Evolutionary conservation across 2,797 vertebrate genomes (phyloP).

Genomic region (Premnoplex brunnescens): DNA sequence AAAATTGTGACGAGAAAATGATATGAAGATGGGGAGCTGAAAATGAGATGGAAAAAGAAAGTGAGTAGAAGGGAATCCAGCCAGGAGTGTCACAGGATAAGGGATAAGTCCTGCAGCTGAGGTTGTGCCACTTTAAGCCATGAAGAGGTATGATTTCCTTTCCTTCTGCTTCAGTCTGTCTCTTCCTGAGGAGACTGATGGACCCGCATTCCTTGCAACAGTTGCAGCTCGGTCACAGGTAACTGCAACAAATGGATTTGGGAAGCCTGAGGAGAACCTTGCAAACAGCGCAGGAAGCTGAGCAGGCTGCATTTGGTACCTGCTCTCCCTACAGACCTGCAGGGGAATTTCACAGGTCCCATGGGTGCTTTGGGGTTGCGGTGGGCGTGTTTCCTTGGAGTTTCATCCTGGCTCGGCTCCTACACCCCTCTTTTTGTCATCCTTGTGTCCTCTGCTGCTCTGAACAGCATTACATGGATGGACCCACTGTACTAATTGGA

Average conservation of each 20-base stretch:
- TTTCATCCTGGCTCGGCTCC: neutral
- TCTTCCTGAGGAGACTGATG: neutral
- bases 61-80: neutral
- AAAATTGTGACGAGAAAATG: neutral
- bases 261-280: neutral
- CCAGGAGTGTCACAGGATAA: neutral
- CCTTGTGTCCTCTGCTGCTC: neutral
- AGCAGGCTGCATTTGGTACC: neutral
- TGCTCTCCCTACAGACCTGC: neutral
- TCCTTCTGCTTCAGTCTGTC: neutral
- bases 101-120: neutral
- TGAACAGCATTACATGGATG: neutral
- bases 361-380: neutral
- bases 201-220: neutral
- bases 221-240: neutral
- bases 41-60: neutral
- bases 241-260: neutral
- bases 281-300: neutral
- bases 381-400: neutral
- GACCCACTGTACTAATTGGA: neutral
- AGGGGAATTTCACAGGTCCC: neutral
- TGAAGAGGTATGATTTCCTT: neutral
- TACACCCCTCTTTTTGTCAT: neutral
- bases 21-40: neutral
- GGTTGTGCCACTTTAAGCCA: neutral